Percentiles rank a stretch among this genome's conserved stretches.
Evolutionary conservation across 2,888 invertebrate genomes (phyloP).

Genomic region (Pomacea canaliculata): DNA sequence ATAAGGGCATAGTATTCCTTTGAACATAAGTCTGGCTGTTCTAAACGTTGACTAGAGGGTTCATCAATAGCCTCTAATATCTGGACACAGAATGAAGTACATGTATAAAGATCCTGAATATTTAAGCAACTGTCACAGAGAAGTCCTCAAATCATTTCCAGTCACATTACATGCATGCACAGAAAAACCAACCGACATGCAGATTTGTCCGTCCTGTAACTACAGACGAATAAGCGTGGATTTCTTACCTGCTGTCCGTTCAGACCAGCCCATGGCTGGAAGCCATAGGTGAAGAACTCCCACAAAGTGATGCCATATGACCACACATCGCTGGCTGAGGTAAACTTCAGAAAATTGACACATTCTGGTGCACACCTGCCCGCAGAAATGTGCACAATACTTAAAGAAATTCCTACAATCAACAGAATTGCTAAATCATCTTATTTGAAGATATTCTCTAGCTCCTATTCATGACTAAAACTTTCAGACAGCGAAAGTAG

Average conservation of each 20-base stretch:
- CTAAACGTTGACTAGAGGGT: constrained; percentile 87
- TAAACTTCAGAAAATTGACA: constrained; percentile 94
- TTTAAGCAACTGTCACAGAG: too few species aligned
- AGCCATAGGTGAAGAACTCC: constrained; percentile 99
- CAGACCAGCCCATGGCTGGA: constrained; percentile 87
- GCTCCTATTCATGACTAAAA: too few species aligned
- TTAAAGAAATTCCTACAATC: neutral
- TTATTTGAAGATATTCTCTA: too few species aligned
- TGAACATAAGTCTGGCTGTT: constrained; percentile 94
- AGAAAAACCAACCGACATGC: too few species aligned
- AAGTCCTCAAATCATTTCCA: too few species aligned
- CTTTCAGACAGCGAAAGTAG: too few species aligned
- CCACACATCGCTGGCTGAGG: constrained; percentile 97
- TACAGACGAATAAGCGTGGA: too few species aligned
- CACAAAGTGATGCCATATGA: constrained; percentile 97
- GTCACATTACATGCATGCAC: too few species aligned
- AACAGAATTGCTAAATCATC: neutral
- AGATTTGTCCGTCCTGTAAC: too few species aligned
- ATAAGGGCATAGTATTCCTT: constrained; percentile 91
- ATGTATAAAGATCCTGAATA: too few species aligned
- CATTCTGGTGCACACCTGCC: constrained; percentile 95
- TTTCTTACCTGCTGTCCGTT: constrained; percentile 63
- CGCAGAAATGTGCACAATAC: neutral
- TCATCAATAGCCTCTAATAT: constrained; percentile 95
- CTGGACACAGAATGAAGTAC: constrained; percentile 42